Percentiles rank a stretch among this genome's conserved stretches.
phyloP scores from a whole-genome alignment of 1,140 invertebrate genomes.

The Maconellicoccus hirsutus region DNA sequence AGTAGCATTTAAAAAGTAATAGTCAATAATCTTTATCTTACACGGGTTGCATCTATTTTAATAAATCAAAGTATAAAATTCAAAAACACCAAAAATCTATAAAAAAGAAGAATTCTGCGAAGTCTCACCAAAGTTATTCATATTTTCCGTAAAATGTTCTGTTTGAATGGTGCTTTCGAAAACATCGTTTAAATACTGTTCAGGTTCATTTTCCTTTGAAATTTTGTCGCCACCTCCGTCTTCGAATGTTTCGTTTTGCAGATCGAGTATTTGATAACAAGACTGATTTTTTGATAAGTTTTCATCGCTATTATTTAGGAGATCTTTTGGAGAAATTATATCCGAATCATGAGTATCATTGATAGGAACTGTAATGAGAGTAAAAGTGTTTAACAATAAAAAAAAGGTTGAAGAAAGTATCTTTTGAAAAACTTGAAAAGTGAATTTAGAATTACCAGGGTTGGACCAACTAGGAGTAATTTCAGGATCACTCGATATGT shows the following conservation, averaged over 20 bases:
- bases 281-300: not conserved
- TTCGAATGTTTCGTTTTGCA: not conserved
- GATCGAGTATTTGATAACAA: not conserved
- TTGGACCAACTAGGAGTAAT: not conserved
- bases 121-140: not conserved
- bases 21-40: too few species aligned
- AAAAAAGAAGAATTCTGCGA: too few species aligned
- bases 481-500: slow-evolving; percentile 21
- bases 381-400: too few species aligned
- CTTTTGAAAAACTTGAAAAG: too few species aligned
- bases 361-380: too few species aligned
- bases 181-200: not conserved
- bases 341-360: not conserved
- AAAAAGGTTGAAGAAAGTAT: too few species aligned
- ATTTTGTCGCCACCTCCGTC: not conserved
- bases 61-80: too few species aligned
- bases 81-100: too few species aligned
- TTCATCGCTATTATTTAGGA: not conserved
- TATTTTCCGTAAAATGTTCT: not conserved
- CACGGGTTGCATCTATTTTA: too few species aligned
- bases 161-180: not conserved
- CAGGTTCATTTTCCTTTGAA: too few species aligned
- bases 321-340: not conserved
- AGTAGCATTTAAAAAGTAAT: too few species aligned
- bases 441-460: too few species aligned